Evolutionary conservation across 2,113 vertebrate species (phyloP).

Genomic region (Nasalis larvatus): DNA sequence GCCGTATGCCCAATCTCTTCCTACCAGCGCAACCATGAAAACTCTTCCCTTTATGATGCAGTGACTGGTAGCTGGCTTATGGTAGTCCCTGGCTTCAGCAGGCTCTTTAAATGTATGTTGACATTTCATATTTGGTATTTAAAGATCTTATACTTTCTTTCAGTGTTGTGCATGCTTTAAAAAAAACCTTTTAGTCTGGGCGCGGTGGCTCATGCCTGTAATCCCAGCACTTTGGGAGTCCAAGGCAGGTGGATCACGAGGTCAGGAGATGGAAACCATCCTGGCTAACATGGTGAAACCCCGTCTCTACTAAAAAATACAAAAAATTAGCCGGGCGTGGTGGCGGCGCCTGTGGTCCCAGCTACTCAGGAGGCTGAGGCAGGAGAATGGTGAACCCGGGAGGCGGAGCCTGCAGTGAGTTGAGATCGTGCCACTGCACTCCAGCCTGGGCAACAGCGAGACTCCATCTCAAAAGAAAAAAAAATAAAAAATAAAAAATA

Average conservation of each 20-base stretch:
- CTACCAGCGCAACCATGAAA: background rate
- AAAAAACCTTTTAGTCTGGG: no score
- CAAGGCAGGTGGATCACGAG: accelerated
- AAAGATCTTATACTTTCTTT: background rate
- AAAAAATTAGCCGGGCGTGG: no score
- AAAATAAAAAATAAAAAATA: no score
- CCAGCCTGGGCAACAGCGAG: no score
- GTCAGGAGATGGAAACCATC: no score
- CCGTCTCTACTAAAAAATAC: no score
- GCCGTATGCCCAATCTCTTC: background rate
- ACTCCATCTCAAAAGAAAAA: no score
- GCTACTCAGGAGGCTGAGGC: no score
- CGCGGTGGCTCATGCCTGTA: accelerated
- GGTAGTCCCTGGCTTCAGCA: background rate
- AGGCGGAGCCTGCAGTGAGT: accelerated
- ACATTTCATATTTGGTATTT: background rate
- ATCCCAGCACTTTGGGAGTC: no score
- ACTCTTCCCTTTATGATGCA: background rate
- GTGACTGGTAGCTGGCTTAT: background rate
- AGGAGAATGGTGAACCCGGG: no score
- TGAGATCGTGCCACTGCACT: accelerated
- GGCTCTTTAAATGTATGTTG: background rate
- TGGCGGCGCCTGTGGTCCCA: accelerated
- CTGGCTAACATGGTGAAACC: no score
- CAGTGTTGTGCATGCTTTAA: background rate